phyloP scores from a whole-genome alignment of 2,797 vertebrate species.

The Sebastes taczanowskii region DNA sequence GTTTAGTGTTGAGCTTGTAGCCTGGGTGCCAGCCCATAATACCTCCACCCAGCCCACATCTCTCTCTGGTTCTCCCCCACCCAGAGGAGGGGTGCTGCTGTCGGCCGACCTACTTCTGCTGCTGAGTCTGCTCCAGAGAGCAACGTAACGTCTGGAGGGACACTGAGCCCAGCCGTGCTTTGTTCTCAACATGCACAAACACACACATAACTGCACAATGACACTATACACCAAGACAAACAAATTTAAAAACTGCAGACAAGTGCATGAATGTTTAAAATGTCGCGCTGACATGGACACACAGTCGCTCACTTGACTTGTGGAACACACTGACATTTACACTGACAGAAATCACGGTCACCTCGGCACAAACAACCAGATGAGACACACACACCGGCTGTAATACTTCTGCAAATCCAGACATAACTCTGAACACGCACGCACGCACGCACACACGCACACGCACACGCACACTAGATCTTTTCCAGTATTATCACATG shows the following conservation, averaged over 20 bases:
- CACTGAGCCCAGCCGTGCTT: constrained; percentile 63
- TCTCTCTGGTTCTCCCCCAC: constrained; percentile 29
- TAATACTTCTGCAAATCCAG: not conserved
- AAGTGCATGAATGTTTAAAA: not conserved
- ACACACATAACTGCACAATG: constrained; percentile 17
- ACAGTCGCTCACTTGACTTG: not conserved
- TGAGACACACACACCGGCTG: not conserved
- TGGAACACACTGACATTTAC: constrained; percentile 54
- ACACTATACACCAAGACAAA: constrained; percentile 3
- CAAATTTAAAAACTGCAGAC: constrained; percentile 23
- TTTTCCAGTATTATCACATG: constrained; percentile 37
- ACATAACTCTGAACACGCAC: constrained; percentile 1
- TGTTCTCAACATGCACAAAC: constrained; percentile 60
- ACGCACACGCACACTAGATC: not conserved
- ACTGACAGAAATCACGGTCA: constrained; percentile 50
- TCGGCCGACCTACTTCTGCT: constrained; percentile 77
- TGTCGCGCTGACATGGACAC: constrained; percentile 33
- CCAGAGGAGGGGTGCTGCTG: constrained; percentile 57
- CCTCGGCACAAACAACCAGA: constrained; percentile 28
- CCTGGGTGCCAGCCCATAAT: constrained; percentile 52
- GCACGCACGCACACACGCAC: not conserved
- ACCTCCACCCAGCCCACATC: constrained; percentile 54
- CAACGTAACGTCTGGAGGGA: constrained; percentile 83
- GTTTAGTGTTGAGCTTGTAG: constrained; percentile 39
- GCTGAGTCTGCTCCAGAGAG: constrained; percentile 73